Percentiles rank a stretch among this genome's conserved stretches.
These are phyloP conservation scores for Aphidoletes aphidimyza DNA, from an alignment of 2,888 invertebrate genomes.

Conservation along the genomic window DNA sequence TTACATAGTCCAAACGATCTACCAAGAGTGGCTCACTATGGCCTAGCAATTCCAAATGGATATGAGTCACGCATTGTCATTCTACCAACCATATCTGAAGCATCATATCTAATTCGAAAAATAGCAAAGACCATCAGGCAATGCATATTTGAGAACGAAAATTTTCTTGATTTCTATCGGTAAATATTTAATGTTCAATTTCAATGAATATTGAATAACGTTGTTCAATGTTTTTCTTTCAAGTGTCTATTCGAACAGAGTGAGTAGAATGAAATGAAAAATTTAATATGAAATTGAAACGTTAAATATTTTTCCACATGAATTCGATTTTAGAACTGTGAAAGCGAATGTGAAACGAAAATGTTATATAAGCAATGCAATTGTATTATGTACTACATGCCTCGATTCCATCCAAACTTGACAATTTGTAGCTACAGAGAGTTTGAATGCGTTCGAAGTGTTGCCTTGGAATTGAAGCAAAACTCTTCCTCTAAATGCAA, in stretches of 20 bases:
- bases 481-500: slow-evolving; percentile 52
- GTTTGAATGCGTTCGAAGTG: slow-evolving; percentile 71
- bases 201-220: no score
- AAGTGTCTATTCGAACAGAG: no score
- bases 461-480: slow-evolving; percentile 63
- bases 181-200: no score
- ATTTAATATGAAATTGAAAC: no score
- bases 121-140: no score
- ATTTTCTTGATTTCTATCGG: not conserved
- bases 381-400: slow-evolving; percentile 64
- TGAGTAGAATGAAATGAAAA: no score
- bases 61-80: slow-evolving; percentile 77
- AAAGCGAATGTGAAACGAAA: slow-evolving; percentile 81
- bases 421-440: slow-evolving; percentile 79
- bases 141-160: not conserved
- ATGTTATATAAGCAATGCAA: slow-evolving; percentile 59
- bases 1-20: slow-evolving; percentile 84
- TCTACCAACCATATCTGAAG: slow-evolving; percentile 74
- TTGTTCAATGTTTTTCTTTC: no score
- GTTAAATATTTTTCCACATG: no score
- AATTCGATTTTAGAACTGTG: slow-evolving; percentile 80
- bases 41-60: slow-evolving; percentile 78
- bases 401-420: slow-evolving; percentile 74
- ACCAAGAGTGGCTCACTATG: slow-evolving; percentile 81
- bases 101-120: slow-evolving; percentile 69